These are phyloP conservation scores for Phyllotis vaccarum DNA, from an alignment of 2,797 vertebrate genomes.

Conservation along the genomic window DNA sequence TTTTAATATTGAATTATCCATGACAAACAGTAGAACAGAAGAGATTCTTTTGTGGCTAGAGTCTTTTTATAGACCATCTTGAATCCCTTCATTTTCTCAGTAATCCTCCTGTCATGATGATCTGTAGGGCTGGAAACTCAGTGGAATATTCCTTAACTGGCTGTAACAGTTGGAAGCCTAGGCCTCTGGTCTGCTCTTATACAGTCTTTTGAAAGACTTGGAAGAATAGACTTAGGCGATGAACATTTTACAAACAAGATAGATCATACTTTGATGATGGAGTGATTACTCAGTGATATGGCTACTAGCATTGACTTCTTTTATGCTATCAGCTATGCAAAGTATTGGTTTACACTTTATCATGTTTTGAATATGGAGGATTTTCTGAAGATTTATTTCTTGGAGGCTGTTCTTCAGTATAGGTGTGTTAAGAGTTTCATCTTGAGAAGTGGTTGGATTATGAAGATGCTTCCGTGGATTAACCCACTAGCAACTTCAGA, in stretches of 20 bases:
- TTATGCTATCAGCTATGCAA: neutral
- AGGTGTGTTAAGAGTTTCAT: neutral
- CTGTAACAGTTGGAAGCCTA: neutral
- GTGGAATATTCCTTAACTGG: neutral
- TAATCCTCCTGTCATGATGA: neutral
- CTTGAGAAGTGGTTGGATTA: neutral
- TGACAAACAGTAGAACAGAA: neutral
- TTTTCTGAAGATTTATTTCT: neutral
- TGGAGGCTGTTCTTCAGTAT: neutral
- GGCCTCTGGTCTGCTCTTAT: neutral
- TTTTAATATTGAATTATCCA: neutral
- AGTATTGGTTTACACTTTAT: neutral
- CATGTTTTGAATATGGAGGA: neutral
- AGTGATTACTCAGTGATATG: neutral
- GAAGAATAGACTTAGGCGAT: neutral
- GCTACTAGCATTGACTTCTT: neutral
- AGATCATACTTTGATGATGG: neutral
- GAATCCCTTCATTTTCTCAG: neutral
- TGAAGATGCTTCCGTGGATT: neutral
- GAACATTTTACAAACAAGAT: neutral
- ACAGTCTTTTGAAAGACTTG: neutral
- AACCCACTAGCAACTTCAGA: neutral
- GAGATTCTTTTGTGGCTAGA: neutral
- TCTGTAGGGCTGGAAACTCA: neutral
- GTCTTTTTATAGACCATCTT: neutral